Conservation (phyloP, 2,888 invertebrate species). For the Hirtodrosophila confusa region DNA sequence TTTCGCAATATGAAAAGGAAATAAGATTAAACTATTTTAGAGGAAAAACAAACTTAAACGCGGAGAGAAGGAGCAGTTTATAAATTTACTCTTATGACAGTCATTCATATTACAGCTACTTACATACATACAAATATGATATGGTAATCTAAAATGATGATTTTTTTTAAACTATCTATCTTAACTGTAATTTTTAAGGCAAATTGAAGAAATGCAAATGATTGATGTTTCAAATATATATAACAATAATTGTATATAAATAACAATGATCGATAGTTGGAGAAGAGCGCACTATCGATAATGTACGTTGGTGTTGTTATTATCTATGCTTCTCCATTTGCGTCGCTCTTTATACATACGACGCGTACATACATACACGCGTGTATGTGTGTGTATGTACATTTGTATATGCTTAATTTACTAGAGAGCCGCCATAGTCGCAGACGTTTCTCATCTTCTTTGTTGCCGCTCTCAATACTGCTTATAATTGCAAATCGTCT, state of each 20-base stretch:
- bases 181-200: no score
- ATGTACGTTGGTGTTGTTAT: not conserved
- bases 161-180: no score
- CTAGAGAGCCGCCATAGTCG: conserved; percentile 33
- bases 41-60: not conserved
- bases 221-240: no score
- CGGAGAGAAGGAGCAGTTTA: not conserved
- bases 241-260: no score
- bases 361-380: not conserved
- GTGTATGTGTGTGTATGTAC: conserved; percentile 7
- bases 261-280: no score
- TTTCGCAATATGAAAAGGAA: no score
- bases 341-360: conserved; percentile 26
- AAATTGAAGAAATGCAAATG: no score
- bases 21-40: not conserved
- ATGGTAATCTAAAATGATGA: no score
- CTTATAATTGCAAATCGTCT: conserved; percentile 45
- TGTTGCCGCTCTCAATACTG: conserved; percentile 13
- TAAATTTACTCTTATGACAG: no score
- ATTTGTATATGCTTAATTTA: conserved; percentile 51
- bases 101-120: no score
- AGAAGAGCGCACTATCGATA: no score
- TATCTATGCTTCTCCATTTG: conserved; percentile 28
- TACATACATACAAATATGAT: no score
- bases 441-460: conserved; percentile 7